A percentile compares a stretch with the other conserved stretches of the same genome.
These are phyloP conservation scores for Dione juno DNA, from an alignment of 2,888 invertebrate species.

Conservation along the genomic window DNA sequence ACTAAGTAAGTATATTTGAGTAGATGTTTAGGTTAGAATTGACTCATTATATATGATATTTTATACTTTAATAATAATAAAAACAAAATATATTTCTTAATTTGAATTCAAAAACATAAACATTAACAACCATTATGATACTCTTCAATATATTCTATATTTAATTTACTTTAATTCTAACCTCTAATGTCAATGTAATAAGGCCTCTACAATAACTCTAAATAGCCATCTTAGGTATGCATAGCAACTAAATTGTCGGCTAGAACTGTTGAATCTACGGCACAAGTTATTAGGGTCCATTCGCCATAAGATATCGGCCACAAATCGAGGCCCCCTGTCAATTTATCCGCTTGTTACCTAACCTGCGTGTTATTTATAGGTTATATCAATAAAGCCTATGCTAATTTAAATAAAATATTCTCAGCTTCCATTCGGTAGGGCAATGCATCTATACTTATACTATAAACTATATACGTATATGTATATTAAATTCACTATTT, in stretches of 20 bases:
- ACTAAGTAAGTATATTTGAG: too few relatives aligned
- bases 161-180: background rate
- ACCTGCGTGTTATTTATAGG: constrained; percentile 45
- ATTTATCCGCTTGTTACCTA: constrained; percentile 61
- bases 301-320: constrained; percentile 65
- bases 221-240: background rate
- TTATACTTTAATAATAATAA: too few relatives aligned
- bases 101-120: too few relatives aligned
- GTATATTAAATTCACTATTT: too few relatives aligned
- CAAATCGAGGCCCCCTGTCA: constrained; percentile 71
- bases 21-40: too few relatives aligned
- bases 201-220: background rate
- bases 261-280: constrained; percentile 65
- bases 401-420: background rate
- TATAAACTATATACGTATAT: too few relatives aligned
- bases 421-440: too few relatives aligned
- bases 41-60: too few relatives aligned
- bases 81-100: too few relatives aligned
- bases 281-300: constrained; percentile 70
- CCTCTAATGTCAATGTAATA: background rate
- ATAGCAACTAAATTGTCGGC: constrained; percentile 2
- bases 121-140: too few relatives aligned
- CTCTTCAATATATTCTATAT: too few relatives aligned
- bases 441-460: too few relatives aligned
- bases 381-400: constrained; percentile 4